Evolutionary conservation across 2,113 vertebrate genomes (phyloP).

Genomic region (Sylvicapra grimmia): DNA sequence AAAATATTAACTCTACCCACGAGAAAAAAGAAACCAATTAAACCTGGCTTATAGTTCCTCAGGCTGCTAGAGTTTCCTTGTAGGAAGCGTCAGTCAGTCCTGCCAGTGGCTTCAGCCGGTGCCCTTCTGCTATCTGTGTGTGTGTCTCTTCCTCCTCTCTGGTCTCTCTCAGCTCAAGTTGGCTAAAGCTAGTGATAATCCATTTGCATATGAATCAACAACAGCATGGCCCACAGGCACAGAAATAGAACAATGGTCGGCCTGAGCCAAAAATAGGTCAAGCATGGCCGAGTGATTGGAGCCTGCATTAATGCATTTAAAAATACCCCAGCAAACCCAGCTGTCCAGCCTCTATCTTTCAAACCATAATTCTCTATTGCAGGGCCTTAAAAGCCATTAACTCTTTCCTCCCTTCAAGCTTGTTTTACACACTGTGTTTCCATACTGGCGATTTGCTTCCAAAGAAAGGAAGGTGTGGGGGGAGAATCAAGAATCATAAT

Average conservation of each 20-base stretch:
- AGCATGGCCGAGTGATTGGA: conserved; percentile 95
- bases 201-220: conserved; percentile 99
- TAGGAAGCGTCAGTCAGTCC: conserved; percentile 51
- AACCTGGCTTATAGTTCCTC: conserved; percentile 60
- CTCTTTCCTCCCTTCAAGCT: conserved; percentile 70
- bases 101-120: conserved; percentile 49
- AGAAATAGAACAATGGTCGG: conserved; percentile 99
- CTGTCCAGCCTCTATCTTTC: conserved; percentile 92
- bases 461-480: conserved; percentile 1
- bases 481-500: conserved; percentile 53
- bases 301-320: conserved; percentile 99
- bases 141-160: conserved; percentile 57
- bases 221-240: conserved; percentile 95
- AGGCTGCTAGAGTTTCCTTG: conserved; percentile 49
- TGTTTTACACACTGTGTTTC: conserved; percentile 23
- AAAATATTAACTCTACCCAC: conserved; percentile 61
- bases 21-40: conserved; percentile 63
- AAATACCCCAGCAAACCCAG: conserved; percentile 99
- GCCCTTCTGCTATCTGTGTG: conserved; percentile 55
- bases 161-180: conserved; percentile 74
- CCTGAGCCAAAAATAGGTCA: conserved; percentile 99
- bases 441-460: background rate
- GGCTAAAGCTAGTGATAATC: conserved; percentile 84
- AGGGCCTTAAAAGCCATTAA: conserved; percentile 71
- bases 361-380: conserved; percentile 77